phyloP scores from a whole-genome alignment of 1,140 invertebrate species.

The Apocrypta bakeri region DNA sequence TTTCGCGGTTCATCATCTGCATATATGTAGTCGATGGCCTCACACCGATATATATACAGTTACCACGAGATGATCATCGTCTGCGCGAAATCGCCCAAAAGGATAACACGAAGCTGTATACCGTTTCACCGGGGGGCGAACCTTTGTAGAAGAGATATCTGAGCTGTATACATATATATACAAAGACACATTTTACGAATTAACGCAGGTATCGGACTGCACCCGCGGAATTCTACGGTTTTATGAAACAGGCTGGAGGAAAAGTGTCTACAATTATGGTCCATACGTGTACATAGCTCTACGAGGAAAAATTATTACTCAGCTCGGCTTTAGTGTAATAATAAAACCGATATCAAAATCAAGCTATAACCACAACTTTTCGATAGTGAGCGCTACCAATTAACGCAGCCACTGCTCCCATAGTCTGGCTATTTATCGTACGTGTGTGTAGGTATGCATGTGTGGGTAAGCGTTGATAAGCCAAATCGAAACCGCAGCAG shows the following conservation, averaged over 20 bases:
- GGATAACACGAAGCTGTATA: neutral
- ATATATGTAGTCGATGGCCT: too few relatives aligned
- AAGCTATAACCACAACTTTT: neutral
- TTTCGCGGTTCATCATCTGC: neutral
- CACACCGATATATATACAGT: neutral
- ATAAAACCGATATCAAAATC: neutral
- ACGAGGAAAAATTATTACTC: neutral
- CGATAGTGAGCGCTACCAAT: neutral
- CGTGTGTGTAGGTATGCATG: neutral
- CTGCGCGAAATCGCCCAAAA: neutral
- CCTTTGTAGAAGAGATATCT: too few relatives aligned
- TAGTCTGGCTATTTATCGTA: neutral
- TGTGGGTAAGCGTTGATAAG: neutral
- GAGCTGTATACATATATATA: too few relatives aligned
- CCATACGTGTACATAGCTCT: neutral
- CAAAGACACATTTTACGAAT: too few relatives aligned
- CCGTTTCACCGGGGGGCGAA: too few relatives aligned
- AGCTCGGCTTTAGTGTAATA: neutral
- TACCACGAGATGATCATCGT: neutral
- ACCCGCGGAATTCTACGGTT: neutral
- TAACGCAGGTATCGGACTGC: too few relatives aligned
- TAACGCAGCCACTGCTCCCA: neutral
- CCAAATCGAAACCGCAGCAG: conserved; percentile 16
- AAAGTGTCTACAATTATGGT: neutral
- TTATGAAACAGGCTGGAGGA: neutral